Evolutionary conservation across 2,113 vertebrate genomes (phyloP).

Genomic region (Chrysemys picta): DNA sequence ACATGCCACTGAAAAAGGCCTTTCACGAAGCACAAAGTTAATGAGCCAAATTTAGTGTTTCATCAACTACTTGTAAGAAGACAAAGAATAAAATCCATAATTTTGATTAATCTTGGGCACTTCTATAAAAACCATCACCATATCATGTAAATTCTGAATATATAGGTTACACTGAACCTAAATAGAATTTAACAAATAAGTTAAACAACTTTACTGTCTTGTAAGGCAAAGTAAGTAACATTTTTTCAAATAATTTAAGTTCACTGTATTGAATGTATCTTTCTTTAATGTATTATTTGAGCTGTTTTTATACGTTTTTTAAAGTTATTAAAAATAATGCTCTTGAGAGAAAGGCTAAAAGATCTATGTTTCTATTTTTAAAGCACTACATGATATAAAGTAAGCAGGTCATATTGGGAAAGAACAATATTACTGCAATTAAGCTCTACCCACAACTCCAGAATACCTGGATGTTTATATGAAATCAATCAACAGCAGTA

Average conservation of each 20-base stretch:
- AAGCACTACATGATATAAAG: background rate
- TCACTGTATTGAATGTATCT: background rate
- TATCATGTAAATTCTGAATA: background rate
- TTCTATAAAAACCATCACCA: conserved; percentile 10
- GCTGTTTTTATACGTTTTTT: background rate
- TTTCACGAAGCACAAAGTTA: conserved; percentile 21
- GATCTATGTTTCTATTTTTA: background rate
- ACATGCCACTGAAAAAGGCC: background rate
- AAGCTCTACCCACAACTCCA: background rate
- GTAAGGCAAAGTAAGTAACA: background rate
- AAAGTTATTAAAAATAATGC: background rate
- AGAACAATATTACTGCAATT: background rate
- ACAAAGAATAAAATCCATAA: background rate
- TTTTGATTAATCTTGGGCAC: background rate
- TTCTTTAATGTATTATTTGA: accelerated
- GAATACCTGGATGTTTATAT: accelerated
- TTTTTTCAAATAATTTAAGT: background rate
- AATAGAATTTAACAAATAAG: background rate
- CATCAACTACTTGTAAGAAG: background rate
- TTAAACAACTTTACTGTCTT: background rate
- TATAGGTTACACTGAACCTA: background rate
- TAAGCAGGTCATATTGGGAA: background rate
- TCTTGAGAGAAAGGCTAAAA: background rate
- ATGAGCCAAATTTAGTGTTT: conserved; percentile 30
- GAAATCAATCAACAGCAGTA: background rate